Percentiles rank a stretch among this genome's conserved stretches.
Evolutionary conservation across 1,140 invertebrate genomes (phyloP).

Genomic region (Drosophila dunni): DNA sequence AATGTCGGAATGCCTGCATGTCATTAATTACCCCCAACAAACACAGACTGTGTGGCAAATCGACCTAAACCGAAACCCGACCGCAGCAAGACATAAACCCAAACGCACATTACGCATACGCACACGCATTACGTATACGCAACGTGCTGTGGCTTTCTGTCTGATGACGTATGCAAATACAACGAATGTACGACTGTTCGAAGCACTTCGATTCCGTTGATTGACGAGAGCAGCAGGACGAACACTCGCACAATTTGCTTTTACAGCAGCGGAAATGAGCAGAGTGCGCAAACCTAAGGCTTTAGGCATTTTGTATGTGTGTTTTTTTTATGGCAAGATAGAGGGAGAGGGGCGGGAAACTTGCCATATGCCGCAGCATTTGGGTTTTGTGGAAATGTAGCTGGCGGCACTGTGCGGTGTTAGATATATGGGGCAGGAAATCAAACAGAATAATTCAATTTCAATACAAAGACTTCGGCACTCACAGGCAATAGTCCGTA

Average conservation of each 20-base stretch:
- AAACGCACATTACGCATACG: not conserved
- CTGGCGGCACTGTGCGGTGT: slow-evolving; percentile 25
- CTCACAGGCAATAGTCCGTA: slow-evolving; percentile 34
- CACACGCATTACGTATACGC: slow-evolving; percentile 27
- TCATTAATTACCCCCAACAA: slow-evolving; percentile 65
- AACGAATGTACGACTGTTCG: slow-evolving; percentile 20
- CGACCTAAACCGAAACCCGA: slow-evolving; percentile 46
- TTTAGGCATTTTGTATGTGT: slow-evolving; percentile 28
- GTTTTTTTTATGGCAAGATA: not conserved
- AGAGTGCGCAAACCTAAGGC: slow-evolving; percentile 32
- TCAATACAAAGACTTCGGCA: slow-evolving; percentile 69
- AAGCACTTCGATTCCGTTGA: slow-evolving; percentile 55
- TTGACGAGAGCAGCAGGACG: slow-evolving; percentile 10
- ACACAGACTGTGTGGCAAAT: slow-evolving; percentile 53
- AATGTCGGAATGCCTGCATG: slow-evolving; percentile 37
- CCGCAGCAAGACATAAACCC: slow-evolving; percentile 34
- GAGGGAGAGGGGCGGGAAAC: slow-evolving; percentile 5
- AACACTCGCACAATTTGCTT: slow-evolving; percentile 36
- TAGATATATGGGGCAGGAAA: slow-evolving; percentile 60
- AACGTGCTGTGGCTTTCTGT: not conserved
- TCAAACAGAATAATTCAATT: slow-evolving; percentile 84
- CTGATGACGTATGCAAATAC: slow-evolving; percentile 68
- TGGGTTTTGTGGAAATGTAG: slow-evolving; percentile 66
- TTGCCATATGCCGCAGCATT: slow-evolving; percentile 69
- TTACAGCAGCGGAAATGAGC: slow-evolving; percentile 56